Base-by-base conservation (phyloP, 2,888 invertebrate species). In the Chymomyza caudatula region DNA sequence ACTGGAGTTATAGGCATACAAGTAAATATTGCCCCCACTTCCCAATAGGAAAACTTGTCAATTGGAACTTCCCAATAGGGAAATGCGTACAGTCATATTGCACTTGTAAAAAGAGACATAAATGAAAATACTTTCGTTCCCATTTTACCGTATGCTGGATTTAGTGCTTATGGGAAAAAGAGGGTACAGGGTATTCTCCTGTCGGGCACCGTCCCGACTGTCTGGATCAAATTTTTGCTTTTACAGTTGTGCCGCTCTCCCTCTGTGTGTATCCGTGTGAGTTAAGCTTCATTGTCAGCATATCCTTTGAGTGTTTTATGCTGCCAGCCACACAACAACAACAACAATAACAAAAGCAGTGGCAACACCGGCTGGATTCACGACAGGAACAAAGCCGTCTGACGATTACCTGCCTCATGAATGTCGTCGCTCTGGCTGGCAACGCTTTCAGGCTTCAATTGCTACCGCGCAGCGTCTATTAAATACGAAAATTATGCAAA, bases 401-500 rank as follows among this genome's bases (percentile, higher is more conserved):
- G 68, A 65, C 59, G 67, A 76, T 73, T 76, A 73, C 76, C 75
- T 64, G 76, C 61, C 65, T 52, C 74, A 49, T 37, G 29, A 37
- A 37, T 37, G 29, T 37, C 29, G 25, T 25, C 25, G 25, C 5
- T 37, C 29, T 37, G 29, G 17, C 42, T 17, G 29, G 5, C 15
- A 29, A 20, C 51, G 20, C 20, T 51, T 51, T 51, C 20, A 51
- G 57, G 57, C 57, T 19, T 57, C 57, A 57, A 57, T 57, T 57
- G 57, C 57, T 57, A 17, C 5, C 6, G 25, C 47, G 44, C 65
- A 20, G 29, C 37, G 49, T 82, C 78, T 79, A 80, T 85, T 86
- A 82, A 78, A 85, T 85, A 86, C 77, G 86, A 76, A 79, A 86
- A 87, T 85, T 85, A 85, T 87, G 87, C 78, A 85, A 85, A 85